Evolutionary conservation across 2,113 vertebrate genomes (phyloP).

Genomic region (Gymnorhina tibicen): DNA sequence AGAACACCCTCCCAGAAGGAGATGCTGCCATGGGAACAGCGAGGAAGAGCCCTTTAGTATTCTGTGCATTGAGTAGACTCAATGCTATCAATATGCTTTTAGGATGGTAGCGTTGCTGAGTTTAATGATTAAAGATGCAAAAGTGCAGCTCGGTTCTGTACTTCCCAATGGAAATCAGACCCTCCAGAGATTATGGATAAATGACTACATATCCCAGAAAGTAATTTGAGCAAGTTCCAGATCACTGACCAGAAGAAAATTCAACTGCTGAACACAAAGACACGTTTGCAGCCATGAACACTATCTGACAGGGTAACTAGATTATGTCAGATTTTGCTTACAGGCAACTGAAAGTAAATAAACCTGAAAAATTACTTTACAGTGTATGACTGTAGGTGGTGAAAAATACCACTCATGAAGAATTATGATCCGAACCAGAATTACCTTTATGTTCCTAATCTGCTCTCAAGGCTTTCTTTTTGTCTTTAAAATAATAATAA

Average conservation of each 20-base stretch:
- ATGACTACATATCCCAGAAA: conserved; percentile 23
- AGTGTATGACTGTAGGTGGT: conserved; percentile 34
- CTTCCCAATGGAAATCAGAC: conserved; percentile 2
- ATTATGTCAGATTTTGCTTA: conserved; percentile 66
- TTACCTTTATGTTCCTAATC: conserved; percentile 51
- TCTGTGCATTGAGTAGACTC: background rate
- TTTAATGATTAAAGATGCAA: conserved; percentile 22
- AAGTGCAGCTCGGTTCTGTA: background rate
- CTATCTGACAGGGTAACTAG: conserved; percentile 58
- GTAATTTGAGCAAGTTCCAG: conserved; percentile 41
- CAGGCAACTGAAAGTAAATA: conserved; percentile 64
- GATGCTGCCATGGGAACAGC: conserved; percentile 43
- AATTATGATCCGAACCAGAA: conserved; percentile 41
- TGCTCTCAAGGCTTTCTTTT: conserved; percentile 45
- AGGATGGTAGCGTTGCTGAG: background rate
- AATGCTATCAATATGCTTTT: background rate
- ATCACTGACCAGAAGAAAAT: conserved; percentile 44
- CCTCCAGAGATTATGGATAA: conserved; percentile 42
- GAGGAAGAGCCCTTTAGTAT: conserved; percentile 18
- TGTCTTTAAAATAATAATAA: conserved; percentile 22
- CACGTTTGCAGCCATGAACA: conserved; percentile 2
- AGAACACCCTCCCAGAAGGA: background rate
- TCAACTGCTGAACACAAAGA: conserved; percentile 11
- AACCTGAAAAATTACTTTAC: conserved; percentile 58
- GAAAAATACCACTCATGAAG: conserved; percentile 43